Percentiles rank a stretch among this genome's conserved stretches.
Evolutionary conservation across 1,140 invertebrate species (phyloP).

Genomic region (Lordiphosa collinella): DNA sequence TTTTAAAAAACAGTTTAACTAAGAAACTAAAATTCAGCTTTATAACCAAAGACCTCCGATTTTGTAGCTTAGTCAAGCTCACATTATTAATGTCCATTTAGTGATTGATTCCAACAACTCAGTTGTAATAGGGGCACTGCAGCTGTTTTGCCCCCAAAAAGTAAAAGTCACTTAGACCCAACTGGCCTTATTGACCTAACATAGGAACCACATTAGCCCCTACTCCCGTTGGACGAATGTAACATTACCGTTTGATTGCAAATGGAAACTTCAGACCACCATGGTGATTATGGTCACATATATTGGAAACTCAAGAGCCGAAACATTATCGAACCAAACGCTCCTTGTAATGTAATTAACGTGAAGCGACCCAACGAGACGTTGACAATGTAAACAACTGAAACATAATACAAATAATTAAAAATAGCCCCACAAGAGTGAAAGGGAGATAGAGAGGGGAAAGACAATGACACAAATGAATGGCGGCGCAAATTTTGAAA

Average conservation of each 20-base stretch:
- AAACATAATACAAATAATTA: slow-evolving; percentile 78
- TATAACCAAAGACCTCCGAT: no score
- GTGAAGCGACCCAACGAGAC: slow-evolving; percentile 39
- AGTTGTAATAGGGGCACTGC: no score
- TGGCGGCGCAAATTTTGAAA: slow-evolving; percentile 32
- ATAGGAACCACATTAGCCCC: slow-evolving; percentile 55
- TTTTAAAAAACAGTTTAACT: no score
- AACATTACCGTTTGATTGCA: slow-evolving; percentile 12
- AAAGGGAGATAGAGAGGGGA: slow-evolving; percentile 5
- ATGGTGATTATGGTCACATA: slow-evolving; percentile 48
- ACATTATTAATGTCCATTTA: no score
- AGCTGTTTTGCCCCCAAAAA: no score
- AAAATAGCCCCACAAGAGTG: slow-evolving; percentile 54
- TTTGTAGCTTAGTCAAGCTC: no score
- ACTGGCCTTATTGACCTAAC: slow-evolving; percentile 55
- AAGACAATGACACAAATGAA: slow-evolving; percentile 21
- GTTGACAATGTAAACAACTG: slow-evolving; percentile 46
- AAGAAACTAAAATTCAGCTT: no score
- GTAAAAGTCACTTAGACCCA: slow-evolving; percentile 27
- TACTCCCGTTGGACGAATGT: neutral
- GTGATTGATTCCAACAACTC: no score
- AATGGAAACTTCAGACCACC: slow-evolving; percentile 40
- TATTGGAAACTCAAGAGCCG: slow-evolving; percentile 49
- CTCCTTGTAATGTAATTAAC: slow-evolving; percentile 48
- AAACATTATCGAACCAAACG: slow-evolving; percentile 31